Evolutionary conservation across 2,888 invertebrate genomes (phyloP), one percentile per base, ranked within the genome.

Genomic region (Belgica antarctica): DNA sequence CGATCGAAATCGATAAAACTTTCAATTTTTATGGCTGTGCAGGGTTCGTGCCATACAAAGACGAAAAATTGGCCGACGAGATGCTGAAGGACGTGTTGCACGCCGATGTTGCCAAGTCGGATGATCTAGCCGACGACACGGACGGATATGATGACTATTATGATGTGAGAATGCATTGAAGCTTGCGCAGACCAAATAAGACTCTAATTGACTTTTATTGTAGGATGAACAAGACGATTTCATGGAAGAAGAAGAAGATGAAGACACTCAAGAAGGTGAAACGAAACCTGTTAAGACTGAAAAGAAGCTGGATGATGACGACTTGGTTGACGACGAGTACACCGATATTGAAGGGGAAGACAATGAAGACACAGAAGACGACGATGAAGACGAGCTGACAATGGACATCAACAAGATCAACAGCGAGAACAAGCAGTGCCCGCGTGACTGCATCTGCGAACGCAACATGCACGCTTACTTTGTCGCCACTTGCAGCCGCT

Each of bases 401-500:
- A 83, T 82, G 65, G 84, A 84, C 71, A 80, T 80, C 71, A 81
- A 82, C 73, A 81, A 81, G 22, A 77, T 82, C 68, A 81, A 80
- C 76, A 82, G 78, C 74, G 82, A 82, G 74, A 80, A 81, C 76
- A 82, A 76, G 73, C 83, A 83, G 71, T 87, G 87, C 75, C 86
- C 87, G 66, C 82, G 85, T 75, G 84, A 85, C 76, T 87, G 87
- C 78, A 80, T 83, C 74, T 87, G 87, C 76, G 81, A 82, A 74
- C 82, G 83, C 75, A 84, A 80, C 73, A 73, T 83, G 72, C 85
- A 84, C 75, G 83, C 83, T 76, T 85, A 84, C 77, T 79, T 83
- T 75, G 85, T 84, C 76, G 87, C 83, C 73, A 87, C 85, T 76
- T 89, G 89, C 82, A 85, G 84, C 77, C 84, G 87, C 76, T 81